phyloP scores from a whole-genome alignment of 2,888 invertebrate species.

The Agriopis leucophaearia region DNA sequence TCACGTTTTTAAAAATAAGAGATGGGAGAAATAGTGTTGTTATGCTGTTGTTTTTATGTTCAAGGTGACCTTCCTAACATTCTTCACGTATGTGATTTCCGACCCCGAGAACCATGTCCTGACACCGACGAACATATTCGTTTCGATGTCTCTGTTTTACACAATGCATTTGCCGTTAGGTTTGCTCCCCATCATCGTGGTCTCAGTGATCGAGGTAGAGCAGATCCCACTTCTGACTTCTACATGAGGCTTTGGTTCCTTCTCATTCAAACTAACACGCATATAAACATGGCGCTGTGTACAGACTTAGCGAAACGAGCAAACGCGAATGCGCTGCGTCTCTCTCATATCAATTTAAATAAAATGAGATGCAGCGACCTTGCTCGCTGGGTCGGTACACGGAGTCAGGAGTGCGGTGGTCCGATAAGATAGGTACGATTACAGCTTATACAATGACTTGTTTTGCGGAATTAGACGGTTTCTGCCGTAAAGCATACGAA shows the following conservation, averaged over 20 bases:
- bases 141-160: conserved; percentile 95
- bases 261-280: conserved; percentile 65
- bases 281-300: conserved; percentile 33
- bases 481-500: conserved; percentile 2
- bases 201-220: conserved; percentile 91
- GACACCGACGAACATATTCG: conserved; percentile 94
- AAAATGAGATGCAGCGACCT: no score
- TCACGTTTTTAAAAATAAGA: background rate
- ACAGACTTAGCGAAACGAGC: no score
- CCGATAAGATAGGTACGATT: conserved; percentile 35
- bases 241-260: conserved; percentile 72
- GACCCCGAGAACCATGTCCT: conserved; percentile 90
- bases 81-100: conserved; percentile 92
- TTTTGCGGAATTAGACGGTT: conserved; percentile 8
- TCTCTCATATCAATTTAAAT: no score
- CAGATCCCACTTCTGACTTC: conserved; percentile 48
- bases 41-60: conserved; percentile 58
- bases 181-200: conserved; percentile 91
- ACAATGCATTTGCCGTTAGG: conserved; percentile 95
- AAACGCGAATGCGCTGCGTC: no score
- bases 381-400: no score
- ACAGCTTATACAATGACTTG: conserved; percentile 28
- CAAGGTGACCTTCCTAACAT: conserved; percentile 94
- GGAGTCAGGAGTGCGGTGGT: conserved; percentile 26
- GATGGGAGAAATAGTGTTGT: background rate